Percentiles rank a stretch among this genome's conserved stretches.
Conservation (phyloP, 2,797 vertebrate species). For the Sebastes aleutianus region DNA sequence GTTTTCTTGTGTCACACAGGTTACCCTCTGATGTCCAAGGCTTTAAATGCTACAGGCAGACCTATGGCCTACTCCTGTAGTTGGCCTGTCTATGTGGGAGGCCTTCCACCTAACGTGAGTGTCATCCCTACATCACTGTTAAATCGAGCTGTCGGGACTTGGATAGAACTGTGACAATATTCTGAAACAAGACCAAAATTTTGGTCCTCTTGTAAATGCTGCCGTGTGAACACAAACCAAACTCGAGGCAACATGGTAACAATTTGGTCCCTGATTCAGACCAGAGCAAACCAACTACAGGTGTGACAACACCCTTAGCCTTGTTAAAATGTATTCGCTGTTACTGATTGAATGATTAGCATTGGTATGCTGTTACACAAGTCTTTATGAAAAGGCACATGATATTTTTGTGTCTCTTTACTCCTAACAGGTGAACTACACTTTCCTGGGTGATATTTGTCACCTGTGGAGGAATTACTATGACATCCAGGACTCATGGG, state of each 20-base stretch:
- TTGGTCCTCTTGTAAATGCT: too few species aligned
- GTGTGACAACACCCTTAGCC: not conserved
- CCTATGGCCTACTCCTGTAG: conserved; percentile 91
- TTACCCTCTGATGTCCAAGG: conserved; percentile 86
- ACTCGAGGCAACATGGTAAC: too few species aligned
- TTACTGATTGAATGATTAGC: not conserved
- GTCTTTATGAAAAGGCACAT: not conserved
- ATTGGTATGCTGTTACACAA: not conserved
- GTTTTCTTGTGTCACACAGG: conserved; percentile 65
- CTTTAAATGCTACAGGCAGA: conserved; percentile 87
- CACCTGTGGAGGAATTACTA: conserved; percentile 90
- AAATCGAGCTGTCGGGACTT: not conserved
- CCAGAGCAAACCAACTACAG: too few species aligned
- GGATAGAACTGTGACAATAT: not conserved
- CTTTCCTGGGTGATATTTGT: conserved; percentile 83
- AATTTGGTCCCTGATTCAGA: too few species aligned
- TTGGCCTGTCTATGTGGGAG: conserved; percentile 90
- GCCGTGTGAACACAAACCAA: too few species aligned
- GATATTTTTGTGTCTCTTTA: not conserved
- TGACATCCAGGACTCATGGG: conserved; percentile 91
- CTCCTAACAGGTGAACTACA: conserved; percentile 86
- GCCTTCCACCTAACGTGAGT: conserved; percentile 88
- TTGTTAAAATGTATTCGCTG: not conserved
- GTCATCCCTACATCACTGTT: not conserved
- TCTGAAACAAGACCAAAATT: not conserved